Evolutionary conservation across 2,113 vertebrate species (phyloP).

Genomic region (Corythornis cristatus): DNA sequence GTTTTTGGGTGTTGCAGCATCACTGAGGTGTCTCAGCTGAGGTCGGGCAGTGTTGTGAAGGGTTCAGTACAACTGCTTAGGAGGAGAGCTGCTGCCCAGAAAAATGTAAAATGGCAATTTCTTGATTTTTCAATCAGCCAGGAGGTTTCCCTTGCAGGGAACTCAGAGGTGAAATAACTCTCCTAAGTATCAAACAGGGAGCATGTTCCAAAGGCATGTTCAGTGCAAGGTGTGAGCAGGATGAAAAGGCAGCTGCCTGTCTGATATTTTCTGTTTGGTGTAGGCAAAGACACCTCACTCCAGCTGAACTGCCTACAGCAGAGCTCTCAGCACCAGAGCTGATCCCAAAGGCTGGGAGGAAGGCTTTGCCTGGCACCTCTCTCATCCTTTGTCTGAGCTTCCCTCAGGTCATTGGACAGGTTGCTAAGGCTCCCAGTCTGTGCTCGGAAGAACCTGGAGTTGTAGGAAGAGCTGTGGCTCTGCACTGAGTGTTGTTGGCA

Average conservation of each 20-base stretch:
- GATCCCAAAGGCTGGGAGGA: background rate
- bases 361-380: background rate
- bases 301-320: background rate
- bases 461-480: background rate
- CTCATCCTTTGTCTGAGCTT: background rate
- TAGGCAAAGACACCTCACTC: accelerated
- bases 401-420: background rate
- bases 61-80: background rate
- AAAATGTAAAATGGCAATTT: background rate
- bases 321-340: background rate
- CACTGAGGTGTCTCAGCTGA: background rate
- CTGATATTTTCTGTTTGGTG: background rate
- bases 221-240: background rate
- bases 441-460: background rate
- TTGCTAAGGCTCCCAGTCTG: background rate
- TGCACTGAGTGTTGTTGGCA: background rate
- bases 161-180: background rate
- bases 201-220: background rate
- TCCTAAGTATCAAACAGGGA: background rate
- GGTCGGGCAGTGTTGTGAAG: background rate
- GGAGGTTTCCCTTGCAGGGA: background rate
- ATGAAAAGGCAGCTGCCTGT: background rate
- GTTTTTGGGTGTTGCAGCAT: background rate
- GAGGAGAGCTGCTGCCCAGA: background rate
- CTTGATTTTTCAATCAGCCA: background rate